These are phyloP conservation scores for Sinodicranocentrus sp. DNA, from an alignment of 2,888 invertebrate genomes.

Conservation along the genomic window DNA sequence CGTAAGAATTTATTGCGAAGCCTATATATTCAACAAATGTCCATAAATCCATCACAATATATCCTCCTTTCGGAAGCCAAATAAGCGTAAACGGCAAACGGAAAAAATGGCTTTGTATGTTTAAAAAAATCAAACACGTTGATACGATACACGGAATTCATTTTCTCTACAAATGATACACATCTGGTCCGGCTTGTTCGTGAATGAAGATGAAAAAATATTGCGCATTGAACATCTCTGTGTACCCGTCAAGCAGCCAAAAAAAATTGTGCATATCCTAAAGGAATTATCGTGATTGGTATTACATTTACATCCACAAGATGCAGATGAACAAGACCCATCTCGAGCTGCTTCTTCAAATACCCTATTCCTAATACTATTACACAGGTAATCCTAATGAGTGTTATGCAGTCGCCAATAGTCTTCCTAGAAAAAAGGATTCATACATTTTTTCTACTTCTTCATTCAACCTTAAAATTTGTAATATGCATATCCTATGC, in stretches of 20 bases:
- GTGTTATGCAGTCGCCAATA: slow-evolving; percentile 29
- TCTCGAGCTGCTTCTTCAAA: no score
- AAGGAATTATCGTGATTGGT: slow-evolving; percentile 5
- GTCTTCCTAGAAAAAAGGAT: slow-evolving; percentile 12
- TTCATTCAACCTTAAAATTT: background rate
- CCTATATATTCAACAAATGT: no score
- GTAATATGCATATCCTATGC: slow-evolving; percentile 2
- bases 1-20: no score
- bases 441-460: background rate
- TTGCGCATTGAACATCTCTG: background rate
- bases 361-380: background rate
- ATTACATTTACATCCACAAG: slow-evolving; percentile 1
- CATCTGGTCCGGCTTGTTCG: slow-evolving; percentile 11
- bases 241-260: background rate
- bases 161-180: slow-evolving; percentile 5
- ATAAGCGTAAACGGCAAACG: no score
- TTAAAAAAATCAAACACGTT: no score
- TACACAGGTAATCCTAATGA: slow-evolving; percentile 21
- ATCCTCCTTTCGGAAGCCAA: no score
- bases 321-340: no score
- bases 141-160: no score
- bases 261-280: slow-evolving; percentile 42
- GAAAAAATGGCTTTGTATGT: no score
- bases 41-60: no score
- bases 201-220: slow-evolving; percentile 1